Evolutionary conservation across 2,113 vertebrate genomes (phyloP), one percentile per base, ranked within the genome.

Genomic region (Loxodonta africana): DNA sequence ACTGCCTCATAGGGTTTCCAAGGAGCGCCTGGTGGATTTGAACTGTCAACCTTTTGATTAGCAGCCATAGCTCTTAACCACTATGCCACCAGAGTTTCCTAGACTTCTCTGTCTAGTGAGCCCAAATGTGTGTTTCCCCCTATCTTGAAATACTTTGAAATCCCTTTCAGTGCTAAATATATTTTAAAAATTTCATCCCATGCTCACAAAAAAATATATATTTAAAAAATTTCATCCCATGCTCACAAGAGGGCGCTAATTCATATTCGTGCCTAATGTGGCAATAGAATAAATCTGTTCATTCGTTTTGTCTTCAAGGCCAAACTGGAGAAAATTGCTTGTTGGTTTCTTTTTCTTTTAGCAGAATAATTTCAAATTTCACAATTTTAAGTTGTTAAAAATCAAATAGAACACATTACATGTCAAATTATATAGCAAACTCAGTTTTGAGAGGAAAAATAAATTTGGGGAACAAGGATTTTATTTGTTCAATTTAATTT

Each of bases 171-270:
- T 10, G 94, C 26, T 62, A 41, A 57, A 25, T 85, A 62, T 28
- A 65, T 90, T 90, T 81, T 41, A 1, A 62, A 78, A 67, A 25
- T 95, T 97, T 74, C 84, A 21, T 63, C 20, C 48, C 88, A 67
- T 89, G 89, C 77, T 97, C 96, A 97, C 96, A 96, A 97, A 37
- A 37, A 37, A 37, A 37, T 2, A 37, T 37, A 37, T 37, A 37
- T 37, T 37, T 37, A 37, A 37, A 37, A 37, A 37, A 37, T 37
- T 37, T 74, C 84, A 21, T 63, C 20, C 48, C 88, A 67, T 89
- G 89, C 77, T 97, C 96, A 97, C 96, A 96, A 97, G 94, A 95
- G 95, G 96, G 88, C 82, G 78, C 92, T 94, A 90, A 95, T 91
- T 95, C 62, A 88, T 85, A 96, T 91, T 90, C 73, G 65, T 71